Conservation (phyloP, 1,140 invertebrate genomes). For the Asobara japonica region DNA sequence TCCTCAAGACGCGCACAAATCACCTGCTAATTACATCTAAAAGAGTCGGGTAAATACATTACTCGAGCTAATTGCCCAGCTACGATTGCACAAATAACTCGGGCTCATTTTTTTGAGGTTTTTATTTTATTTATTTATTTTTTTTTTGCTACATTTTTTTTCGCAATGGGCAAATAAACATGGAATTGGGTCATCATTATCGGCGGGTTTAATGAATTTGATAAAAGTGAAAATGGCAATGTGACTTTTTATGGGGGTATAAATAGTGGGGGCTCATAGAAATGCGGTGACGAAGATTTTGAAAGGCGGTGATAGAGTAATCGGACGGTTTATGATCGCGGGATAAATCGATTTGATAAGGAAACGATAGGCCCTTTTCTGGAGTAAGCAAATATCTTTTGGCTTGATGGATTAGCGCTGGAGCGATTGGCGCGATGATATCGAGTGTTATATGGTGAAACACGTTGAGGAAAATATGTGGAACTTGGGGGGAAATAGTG, state of each 20-base stretch:
- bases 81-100: neutral
- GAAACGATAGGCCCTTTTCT: slow-evolving; percentile 9
- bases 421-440: neutral
- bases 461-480: too few species aligned
- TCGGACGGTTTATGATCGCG: neutral
- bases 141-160: too few species aligned
- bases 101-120: neutral
- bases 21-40: neutral
- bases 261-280: neutral
- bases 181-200: slow-evolving; percentile 11
- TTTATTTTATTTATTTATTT: too few species aligned
- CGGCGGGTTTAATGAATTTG: neutral
- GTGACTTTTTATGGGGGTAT: neutral
- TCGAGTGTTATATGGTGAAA: neutral
- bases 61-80: neutral
- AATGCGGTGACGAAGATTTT: neutral
- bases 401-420: neutral
- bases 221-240: neutral
- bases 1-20: neutral
- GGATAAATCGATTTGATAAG: neutral
- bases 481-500: neutral
- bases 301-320: slow-evolving; percentile 1
- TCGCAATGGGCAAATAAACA: too few species aligned
- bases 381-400: neutral
- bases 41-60: slow-evolving; percentile 2